Base-by-base conservation (phyloP, 2,113 vertebrate genomes). In the Halcyon malimbica region DNA sequence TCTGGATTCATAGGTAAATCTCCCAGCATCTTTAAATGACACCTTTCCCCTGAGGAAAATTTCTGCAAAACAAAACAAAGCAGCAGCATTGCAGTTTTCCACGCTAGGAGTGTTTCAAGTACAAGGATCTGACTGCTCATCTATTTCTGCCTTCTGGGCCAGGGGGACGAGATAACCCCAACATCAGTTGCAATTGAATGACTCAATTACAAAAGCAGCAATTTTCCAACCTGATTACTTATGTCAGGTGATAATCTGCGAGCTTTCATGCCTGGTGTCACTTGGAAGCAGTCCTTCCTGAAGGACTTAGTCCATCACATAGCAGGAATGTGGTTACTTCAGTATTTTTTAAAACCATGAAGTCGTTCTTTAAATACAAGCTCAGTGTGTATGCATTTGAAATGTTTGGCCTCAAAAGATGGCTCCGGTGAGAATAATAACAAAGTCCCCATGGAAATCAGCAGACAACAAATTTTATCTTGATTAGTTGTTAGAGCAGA, bases 121-220 rank as follows among this genome's bases (percentile, higher is more conserved):
- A 53, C n/a, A 69, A 50, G 48, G 59, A 57, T 88, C 59, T 83
- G 70, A 62, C 67, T 83, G 37, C 50, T 77, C 37, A 51, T 90
- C 83, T 81, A 41, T 73, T 65, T 87, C 48, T 88, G 33, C 50
- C 63, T 93, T 56, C 56, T 78, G 80, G 83, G 65, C 60, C 31
- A 24, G n/a, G 29, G 37, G 29, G 53, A 54, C 56, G 78, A 77
- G 28, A 33, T 26, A 80, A 54, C 28, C 85, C 70, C 50, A 76
- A 28, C 74, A 90, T 51, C 29, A 96, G 64, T 54, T 91, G 51
- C 79, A 92, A 70, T 5, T 59, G 82, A 95, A 63, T 14, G 67
- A 56, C 68, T 96, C 77, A 93, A 75, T 97, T 96, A 96, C 57
- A 81, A 77, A 4, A 81, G 24, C 85, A 90, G 76, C 74, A 95